A percentile compares a stretch with the other conserved stretches of the same genome.
phyloP scores from a whole-genome alignment of 2,113 vertebrate species.

The Rhinolophus sinicus region DNA sequence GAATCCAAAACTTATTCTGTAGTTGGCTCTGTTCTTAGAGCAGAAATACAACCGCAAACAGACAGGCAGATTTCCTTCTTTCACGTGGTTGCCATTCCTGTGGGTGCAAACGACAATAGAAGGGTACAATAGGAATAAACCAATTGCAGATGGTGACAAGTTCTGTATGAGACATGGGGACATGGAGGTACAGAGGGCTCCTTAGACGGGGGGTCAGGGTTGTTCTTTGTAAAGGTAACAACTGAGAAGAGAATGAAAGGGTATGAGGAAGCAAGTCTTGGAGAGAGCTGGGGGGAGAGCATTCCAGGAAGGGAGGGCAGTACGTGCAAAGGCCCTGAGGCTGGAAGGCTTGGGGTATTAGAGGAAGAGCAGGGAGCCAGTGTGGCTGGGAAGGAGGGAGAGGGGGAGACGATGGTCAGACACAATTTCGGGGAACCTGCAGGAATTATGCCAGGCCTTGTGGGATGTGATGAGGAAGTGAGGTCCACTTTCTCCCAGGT shows the following conservation, averaged over 20 bases:
- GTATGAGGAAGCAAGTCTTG: background rate
- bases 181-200: rapidly evolving
- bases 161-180: rapidly evolving
- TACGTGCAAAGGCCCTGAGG: background rate
- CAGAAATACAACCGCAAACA: background rate
- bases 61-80: background rate
- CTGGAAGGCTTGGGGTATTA: background rate
- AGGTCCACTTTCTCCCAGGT: too few relatives aligned
- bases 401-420: rapidly evolving
- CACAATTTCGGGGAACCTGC: background rate
- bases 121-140: background rate
- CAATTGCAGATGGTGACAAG: background rate
- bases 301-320: rapidly evolving
- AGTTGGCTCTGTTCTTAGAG: background rate
- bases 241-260: background rate
- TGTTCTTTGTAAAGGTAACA: background rate
- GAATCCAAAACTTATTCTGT: background rate
- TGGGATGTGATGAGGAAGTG: background rate
- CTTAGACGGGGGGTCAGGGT: rapidly evolving
- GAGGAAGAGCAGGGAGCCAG: background rate
- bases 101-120: too few relatives aligned
- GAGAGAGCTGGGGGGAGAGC: background rate
- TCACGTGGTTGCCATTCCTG: background rate
- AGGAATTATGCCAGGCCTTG: background rate
- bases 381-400: background rate